Conservation (phyloP, 2,888 invertebrate genomes). For the Nebria brevicollis region DNA sequence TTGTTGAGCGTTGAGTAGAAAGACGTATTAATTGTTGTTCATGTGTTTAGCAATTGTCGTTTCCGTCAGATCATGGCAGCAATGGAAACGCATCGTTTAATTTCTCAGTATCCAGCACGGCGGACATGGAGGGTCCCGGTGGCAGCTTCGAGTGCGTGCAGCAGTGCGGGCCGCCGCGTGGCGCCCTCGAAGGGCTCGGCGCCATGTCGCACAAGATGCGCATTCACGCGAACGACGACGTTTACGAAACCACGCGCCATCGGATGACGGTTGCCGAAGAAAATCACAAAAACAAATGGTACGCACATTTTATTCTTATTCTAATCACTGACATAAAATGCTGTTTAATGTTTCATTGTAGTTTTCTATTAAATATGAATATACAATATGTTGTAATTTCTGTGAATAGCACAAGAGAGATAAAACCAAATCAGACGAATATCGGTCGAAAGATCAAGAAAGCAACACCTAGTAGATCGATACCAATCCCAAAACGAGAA, state of each 20-base stretch:
- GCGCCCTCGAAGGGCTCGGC: constrained; percentile 83
- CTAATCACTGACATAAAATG: no score
- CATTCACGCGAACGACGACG: constrained; percentile 94
- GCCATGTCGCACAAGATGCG: constrained; percentile 88
- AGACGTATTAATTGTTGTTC: constrained; percentile 31
- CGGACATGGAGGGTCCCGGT: constrained; percentile 83
- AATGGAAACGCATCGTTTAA: constrained; percentile 72
- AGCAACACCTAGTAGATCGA: constrained; percentile 57
- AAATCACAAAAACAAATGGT: constrained; percentile 94
- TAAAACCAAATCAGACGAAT: constrained; percentile 90
- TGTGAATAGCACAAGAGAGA: constrained; percentile 85
- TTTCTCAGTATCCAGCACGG: constrained; percentile 81
- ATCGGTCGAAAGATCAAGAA: constrained; percentile 89
- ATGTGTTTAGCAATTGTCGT: constrained; percentile 76
- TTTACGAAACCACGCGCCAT: constrained; percentile 91
- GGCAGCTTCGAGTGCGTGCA: constrained; percentile 94
- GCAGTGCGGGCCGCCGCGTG: constrained; percentile 64
- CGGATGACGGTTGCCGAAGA: constrained; percentile 93
- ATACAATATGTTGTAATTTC: not conserved
- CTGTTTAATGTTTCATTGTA: no score
- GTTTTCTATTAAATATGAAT: no score
- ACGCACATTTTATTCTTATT: constrained; percentile 48
- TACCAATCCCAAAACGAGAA: constrained; percentile 54
- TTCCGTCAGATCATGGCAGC: constrained; percentile 71
- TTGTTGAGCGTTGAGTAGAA: not conserved